Evolutionary conservation across 2,888 invertebrate genomes (phyloP).

Genomic region (Pocota personata): DNA sequence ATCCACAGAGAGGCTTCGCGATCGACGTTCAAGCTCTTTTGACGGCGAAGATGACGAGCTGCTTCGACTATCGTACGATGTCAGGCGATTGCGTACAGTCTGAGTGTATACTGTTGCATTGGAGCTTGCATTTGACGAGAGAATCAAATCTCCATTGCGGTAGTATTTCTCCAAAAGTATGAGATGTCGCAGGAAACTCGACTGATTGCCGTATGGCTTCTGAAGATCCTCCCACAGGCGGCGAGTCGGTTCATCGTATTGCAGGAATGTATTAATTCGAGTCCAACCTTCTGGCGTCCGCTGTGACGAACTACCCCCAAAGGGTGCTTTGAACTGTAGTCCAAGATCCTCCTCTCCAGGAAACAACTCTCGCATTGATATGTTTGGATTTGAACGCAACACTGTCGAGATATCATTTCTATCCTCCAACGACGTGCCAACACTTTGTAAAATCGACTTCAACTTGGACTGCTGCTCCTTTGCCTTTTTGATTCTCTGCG

Average conservation of each 20-base stretch:
- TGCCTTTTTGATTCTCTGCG: conserved; percentile 40
- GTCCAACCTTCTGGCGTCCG: conserved; percentile 94
- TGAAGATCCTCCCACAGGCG: conserved; percentile 92
- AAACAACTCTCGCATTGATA: conserved; percentile 91
- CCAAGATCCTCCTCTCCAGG: conserved; percentile 93
- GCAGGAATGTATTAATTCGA: conserved; percentile 90
- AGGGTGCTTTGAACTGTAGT: conserved; percentile 88
- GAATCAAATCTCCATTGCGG: conserved; percentile 89
- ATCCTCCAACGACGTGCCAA: conserved; percentile 54
- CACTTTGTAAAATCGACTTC: conserved; percentile 80
- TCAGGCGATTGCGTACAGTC: conserved; percentile 90
- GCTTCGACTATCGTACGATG: conserved; percentile 88
- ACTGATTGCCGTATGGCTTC: conserved; percentile 93
- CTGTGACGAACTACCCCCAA: conserved; percentile 83
- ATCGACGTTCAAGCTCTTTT: conserved; percentile 58
- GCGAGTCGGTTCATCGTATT: conserved; percentile 92
- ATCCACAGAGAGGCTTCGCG: conserved; percentile 79
- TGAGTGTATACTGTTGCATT: conserved; percentile 91
- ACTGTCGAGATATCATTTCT: conserved; percentile 80
- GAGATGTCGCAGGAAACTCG: conserved; percentile 92
- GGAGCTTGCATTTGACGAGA: conserved; percentile 89
- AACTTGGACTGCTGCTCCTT: conserved; percentile 78
- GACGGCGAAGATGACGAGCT: conserved; percentile 66
- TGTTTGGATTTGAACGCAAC: conserved; percentile 87
- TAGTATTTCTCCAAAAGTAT: conserved; percentile 93